A percentile compares a stretch with the other conserved stretches of the same genome.
These are phyloP conservation scores for Bombus sibiricus DNA, from an alignment of 1,140 invertebrate genomes.

Conservation along the genomic window DNA sequence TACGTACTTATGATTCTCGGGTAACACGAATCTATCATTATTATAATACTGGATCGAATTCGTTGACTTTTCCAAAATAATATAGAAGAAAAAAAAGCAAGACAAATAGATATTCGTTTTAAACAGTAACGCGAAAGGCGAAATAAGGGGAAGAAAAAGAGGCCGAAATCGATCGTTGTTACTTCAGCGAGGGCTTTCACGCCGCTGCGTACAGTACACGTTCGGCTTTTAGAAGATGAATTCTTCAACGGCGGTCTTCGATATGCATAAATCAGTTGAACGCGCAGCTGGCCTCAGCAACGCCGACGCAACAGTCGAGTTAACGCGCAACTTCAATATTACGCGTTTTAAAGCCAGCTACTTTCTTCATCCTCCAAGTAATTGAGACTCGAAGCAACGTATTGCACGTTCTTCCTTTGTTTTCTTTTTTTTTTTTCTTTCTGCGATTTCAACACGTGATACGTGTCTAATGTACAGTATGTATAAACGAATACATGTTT, in stretches of 20 bases:
- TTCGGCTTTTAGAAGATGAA: conserved; percentile 23
- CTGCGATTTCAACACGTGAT: background rate
- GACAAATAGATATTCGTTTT: background rate
- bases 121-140: background rate
- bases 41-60: background rate
- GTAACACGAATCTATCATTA: no score
- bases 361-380: conserved; percentile 5
- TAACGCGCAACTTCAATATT: conserved; percentile 27
- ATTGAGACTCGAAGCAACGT: conserved; percentile 24
- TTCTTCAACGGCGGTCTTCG: conserved; percentile 28
- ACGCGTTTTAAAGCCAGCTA: conserved; percentile 2
- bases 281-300: conserved; percentile 34
- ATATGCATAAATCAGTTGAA: conserved; percentile 40
- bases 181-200: background rate
- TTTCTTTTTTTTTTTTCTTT: background rate
- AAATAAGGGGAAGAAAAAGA: background rate
- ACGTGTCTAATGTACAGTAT: conserved; percentile 13
- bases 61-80: background rate
- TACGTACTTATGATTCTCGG: no score
- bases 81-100: no score
- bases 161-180: background rate
- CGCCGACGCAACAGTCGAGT: background rate
- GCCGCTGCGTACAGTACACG: background rate
- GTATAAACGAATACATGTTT: conserved; percentile 38
- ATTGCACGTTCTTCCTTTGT: background rate